phyloP scores from a whole-genome alignment of 2,888 invertebrate genomes.

The Eupithecia subfuscata region DNA sequence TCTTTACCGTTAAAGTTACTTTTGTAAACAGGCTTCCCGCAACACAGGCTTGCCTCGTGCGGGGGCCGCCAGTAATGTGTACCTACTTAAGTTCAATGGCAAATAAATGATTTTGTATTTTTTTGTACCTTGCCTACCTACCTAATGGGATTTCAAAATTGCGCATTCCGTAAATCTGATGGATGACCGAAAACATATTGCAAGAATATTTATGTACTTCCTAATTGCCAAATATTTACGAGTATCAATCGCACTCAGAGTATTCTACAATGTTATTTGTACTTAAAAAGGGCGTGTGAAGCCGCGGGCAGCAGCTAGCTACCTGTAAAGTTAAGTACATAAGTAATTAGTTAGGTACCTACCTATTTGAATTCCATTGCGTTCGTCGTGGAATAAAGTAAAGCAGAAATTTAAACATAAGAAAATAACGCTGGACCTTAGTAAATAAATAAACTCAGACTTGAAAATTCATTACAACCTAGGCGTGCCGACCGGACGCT shows the following conservation, averaged over 20 bases:
- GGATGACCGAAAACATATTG: slow-evolving; percentile 9
- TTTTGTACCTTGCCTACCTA: neutral
- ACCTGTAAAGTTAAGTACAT: too few relatives aligned
- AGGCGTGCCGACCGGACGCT: slow-evolving; percentile 28
- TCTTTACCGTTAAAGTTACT: too few relatives aligned
- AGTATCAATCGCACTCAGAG: neutral
- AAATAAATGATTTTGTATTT: too few relatives aligned
- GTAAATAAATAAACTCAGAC: slow-evolving; percentile 16
- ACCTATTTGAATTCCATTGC: neutral
- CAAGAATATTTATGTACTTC: too few relatives aligned
- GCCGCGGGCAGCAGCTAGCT: neutral
- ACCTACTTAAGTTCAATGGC: too few relatives aligned
- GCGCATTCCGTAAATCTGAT: slow-evolving; percentile 16
- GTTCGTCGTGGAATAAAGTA: neutral
- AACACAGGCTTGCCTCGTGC: too few relatives aligned
- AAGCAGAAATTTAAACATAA: neutral
- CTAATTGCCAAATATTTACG: too few relatives aligned
- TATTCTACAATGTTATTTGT: neutral
- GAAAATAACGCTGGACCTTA: neutral
- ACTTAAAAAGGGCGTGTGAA: neutral
- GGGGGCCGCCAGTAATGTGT: too few relatives aligned
- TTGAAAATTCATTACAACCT: slow-evolving; percentile 22
- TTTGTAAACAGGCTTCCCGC: too few relatives aligned
- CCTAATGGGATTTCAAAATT: slow-evolving; percentile 10
- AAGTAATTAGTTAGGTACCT: too few relatives aligned